phyloP scores from a whole-genome alignment of 92 coral and sea anemone species.

The Nematostella vectensis region DNA sequence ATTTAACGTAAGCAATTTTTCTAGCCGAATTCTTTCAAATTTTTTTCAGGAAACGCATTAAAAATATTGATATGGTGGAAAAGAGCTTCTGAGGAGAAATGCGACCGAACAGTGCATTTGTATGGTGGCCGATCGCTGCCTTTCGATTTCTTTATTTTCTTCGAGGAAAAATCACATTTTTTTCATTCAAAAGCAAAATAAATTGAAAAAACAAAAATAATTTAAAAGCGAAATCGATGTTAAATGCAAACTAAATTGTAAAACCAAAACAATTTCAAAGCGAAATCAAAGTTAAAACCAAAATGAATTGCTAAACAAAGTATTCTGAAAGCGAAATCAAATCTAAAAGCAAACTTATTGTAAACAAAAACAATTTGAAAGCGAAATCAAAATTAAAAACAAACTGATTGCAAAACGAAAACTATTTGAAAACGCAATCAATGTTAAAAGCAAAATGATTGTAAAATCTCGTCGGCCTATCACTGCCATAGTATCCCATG shows the following conservation, averaged over 20 bases:
- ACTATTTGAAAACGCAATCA: background rate
- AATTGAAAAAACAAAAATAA: background rate
- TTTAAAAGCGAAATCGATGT: too few species aligned
- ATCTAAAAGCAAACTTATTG: background rate
- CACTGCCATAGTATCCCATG: slow-evolving; percentile 1
- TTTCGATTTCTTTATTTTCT: background rate
- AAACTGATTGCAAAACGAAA: background rate
- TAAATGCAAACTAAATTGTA: background rate
- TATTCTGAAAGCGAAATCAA: background rate
- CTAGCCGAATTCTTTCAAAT: too few species aligned
- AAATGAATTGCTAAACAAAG: too few species aligned
- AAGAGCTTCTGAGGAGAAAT: too few species aligned
- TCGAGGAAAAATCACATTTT: background rate
- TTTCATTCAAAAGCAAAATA: too few species aligned
- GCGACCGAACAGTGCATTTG: background rate
- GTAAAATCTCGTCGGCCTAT: background rate
- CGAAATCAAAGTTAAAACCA: background rate
- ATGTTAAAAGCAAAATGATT: background rate
- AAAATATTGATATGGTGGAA: too few species aligned
- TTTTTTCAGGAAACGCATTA: too few species aligned
- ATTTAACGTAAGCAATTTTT: too few species aligned
- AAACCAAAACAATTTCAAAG: background rate
- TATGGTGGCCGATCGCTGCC: slow-evolving; percentile 2
- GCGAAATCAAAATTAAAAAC: background rate
- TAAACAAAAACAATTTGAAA: background rate